Percentiles rank a stretch among this genome's conserved stretches.
phyloP scores from a whole-genome alignment of 2,797 vertebrate species.

The Sphenodon punctatus region DNA sequence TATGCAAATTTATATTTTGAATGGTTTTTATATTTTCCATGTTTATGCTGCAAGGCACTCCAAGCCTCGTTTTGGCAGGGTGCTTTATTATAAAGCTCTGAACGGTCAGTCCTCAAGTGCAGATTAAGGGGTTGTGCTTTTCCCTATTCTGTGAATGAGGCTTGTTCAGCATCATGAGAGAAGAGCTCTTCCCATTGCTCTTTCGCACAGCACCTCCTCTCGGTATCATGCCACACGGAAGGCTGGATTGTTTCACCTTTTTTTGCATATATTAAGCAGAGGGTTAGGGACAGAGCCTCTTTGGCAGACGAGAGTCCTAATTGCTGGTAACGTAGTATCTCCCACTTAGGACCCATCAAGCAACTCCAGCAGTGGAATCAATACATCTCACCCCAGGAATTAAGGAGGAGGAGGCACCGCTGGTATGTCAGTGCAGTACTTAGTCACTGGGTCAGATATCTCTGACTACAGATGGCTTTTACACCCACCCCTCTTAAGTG shows the following conservation, averaged over 20 bases:
- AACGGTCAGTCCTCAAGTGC: not conserved
- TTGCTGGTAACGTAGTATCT: constrained; percentile 63
- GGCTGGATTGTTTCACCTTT: accelerated
- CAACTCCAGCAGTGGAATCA: constrained; percentile 65
- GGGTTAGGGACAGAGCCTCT: no score
- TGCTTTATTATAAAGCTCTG: no score
- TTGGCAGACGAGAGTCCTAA: not conserved
- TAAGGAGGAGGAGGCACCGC: constrained; percentile 47
- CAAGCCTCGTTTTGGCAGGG: no score
- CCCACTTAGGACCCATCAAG: constrained; percentile 66
- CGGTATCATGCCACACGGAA: accelerated
- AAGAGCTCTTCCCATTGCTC: not conserved
- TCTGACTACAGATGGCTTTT: constrained; percentile 75
- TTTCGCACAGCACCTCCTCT: not conserved
- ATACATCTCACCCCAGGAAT: constrained; percentile 67
- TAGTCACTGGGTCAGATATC: constrained; percentile 71
- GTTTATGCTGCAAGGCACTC: no score
- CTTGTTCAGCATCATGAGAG: not conserved
- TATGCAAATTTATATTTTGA: no score
- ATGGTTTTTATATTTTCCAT: no score
- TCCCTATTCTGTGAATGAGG: not conserved
- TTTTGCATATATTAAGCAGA: accelerated
- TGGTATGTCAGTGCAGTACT: constrained; percentile 66
- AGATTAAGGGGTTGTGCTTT: not conserved
- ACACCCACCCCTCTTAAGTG: constrained; percentile 65